phyloP scores from a whole-genome alignment of 2,797 vertebrate species.

The Gymnocypris eckloni region DNA sequence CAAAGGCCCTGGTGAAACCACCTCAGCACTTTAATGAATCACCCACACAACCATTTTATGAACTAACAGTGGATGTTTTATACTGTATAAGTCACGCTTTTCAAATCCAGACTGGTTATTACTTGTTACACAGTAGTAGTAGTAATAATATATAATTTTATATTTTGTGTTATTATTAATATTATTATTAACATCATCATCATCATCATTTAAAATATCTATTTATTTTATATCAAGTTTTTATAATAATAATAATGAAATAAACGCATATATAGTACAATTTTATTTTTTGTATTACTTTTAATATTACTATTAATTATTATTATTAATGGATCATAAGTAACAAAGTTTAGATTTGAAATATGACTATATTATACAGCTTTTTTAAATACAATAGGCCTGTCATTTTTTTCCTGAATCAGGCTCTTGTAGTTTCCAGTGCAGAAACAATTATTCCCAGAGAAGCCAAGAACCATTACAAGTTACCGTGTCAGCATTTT shows the following conservation, averaged over 20 bases:
- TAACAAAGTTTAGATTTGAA: not conserved
- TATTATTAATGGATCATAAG: not conserved
- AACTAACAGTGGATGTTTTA: not conserved
- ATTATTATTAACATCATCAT: too few species aligned
- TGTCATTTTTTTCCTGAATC: not conserved
- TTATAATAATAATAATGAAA: too few species aligned
- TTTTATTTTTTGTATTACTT: too few species aligned
- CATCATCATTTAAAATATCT: too few species aligned
- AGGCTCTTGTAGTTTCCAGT: not conserved
- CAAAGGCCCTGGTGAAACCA: slow-evolving; percentile 3
- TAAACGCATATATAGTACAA: too few species aligned
- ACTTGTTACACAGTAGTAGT: not conserved
- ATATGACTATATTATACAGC: not conserved
- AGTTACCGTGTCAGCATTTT: slow-evolving; percentile 21
- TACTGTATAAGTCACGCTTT: not conserved
- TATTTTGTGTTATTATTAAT: too few species aligned
- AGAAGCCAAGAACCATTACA: not conserved
- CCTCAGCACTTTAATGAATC: slow-evolving; percentile 32
- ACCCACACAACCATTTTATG: not conserved
- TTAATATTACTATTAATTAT: too few species aligned
- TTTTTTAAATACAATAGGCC: not conserved
- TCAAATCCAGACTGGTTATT: not conserved
- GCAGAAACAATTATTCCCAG: not conserved
- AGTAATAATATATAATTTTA: too few species aligned
- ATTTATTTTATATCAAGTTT: too few species aligned